phyloP scores from a whole-genome alignment of 92 coral and sea anemone species.

The Blastomussa wellsi region DNA sequence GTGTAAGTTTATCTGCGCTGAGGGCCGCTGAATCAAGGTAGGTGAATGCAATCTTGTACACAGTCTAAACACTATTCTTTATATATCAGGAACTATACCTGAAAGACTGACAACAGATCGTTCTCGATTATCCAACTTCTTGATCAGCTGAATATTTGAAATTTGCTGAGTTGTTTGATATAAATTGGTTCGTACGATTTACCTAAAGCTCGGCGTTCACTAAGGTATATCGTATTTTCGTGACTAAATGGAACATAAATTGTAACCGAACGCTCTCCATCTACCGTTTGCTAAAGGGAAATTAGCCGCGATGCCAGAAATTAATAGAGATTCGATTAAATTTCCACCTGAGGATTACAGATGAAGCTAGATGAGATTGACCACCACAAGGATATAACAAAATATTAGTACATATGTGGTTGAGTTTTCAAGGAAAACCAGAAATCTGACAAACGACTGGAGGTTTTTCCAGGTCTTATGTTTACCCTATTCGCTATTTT shows the following conservation, averaged over 20 bases:
- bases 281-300: not conserved
- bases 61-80: not conserved
- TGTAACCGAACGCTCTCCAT: not conserved
- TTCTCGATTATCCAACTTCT: not conserved
- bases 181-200: not conserved
- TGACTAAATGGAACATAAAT: not conserved
- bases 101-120: not conserved
- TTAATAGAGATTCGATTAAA: not conserved
- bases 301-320: not conserved
- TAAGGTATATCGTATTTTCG: not conserved
- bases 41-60: not conserved
- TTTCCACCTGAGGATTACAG: not conserved
- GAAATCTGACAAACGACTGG: no score
- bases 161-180: not conserved
- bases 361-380: not conserved
- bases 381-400: not conserved
- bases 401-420: not conserved
- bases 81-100: not conserved
- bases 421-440: no score
- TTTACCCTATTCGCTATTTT: no score
- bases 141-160: not conserved
- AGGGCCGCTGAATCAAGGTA: slow-evolving; percentile 22
- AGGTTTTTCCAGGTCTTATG: no score
- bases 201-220: not conserved
- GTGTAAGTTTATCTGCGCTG: not conserved